Evolutionary conservation across 2,888 invertebrate species (phyloP), one percentile per base, ranked within the genome.

Genomic region (Spisula subtruncata): DNA sequence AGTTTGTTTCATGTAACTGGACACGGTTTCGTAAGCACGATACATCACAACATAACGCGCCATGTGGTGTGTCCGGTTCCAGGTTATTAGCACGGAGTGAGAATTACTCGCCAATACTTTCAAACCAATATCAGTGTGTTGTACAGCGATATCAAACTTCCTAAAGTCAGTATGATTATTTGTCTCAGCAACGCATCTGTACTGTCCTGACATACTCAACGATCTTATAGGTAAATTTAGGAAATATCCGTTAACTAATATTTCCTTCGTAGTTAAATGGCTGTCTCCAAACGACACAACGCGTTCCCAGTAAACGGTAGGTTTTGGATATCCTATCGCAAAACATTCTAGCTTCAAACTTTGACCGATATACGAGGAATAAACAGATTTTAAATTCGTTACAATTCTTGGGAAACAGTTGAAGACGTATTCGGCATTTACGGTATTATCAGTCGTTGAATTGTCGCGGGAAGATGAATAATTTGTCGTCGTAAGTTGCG

Each of bases 31-130:
- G 54, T 83, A 89, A 20, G 60, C 89, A 10, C 89, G 25, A 80
- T 89, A 41, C 41, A 89, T 81, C 5, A 89, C 32, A 60, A 89
- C 86, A 48, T 86, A 86, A 32, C 66, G 83, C n/a, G 20, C 14
- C 46, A n/a, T 14, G 20, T 66, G 32, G 56, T 83, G 66, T 16
- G 89, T 83, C 20, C 46, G 48, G 32, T 86, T 86, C 83, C 86
- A 86, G 6, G 89, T n/a, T 10, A 89, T 60, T 8, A 89, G 18
- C 18, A 89, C 60, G 1, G 85, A 85, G 16, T 81, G 81, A 18
- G 88, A 46, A 71, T 60, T 81, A 1, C 71, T 66, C 25, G 81
- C 25, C n/a, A 88, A 20, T 0, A 88, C 71, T 48, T 25, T 51
- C 0, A 88, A 35, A 5, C 85, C 88, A 46, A 88, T 71, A 48